A percentile compares a stretch with the other conserved stretches of the same genome.
phyloP scores from a whole-genome alignment of 2,113 vertebrate species.

The Erpornis zantholeuca region DNA sequence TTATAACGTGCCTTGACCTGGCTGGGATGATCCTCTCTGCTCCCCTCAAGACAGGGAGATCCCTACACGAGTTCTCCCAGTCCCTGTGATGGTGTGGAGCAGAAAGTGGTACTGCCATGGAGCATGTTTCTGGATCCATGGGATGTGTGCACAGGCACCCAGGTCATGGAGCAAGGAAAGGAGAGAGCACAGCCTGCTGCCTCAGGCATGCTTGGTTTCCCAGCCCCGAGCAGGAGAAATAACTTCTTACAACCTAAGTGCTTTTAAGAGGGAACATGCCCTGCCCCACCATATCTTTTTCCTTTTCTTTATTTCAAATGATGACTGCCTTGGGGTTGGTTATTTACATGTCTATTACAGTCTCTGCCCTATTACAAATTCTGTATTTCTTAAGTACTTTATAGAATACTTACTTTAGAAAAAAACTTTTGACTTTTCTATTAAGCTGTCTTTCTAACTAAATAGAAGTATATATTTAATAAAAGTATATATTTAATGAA shows the following conservation, averaged over 20 bases:
- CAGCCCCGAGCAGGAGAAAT: neutral
- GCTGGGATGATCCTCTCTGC: neutral
- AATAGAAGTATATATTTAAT: neutral
- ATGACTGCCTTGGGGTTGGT: neutral
- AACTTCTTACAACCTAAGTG: neutral
- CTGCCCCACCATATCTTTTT: neutral
- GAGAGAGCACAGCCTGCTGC: neutral
- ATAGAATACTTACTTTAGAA: neutral
- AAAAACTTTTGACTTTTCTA: neutral
- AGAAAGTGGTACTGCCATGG: neutral
- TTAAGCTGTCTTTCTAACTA: neutral
- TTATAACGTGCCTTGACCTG: fast-evolving
- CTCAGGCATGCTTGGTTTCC: neutral
- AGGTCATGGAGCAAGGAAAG: neutral
- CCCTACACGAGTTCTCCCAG: fast-evolving
- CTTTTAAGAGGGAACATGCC: neutral
- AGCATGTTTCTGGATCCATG: fast-evolving
- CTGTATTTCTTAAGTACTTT: neutral
- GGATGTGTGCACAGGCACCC: neutral
- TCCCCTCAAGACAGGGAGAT: neutral
- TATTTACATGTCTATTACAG: neutral
- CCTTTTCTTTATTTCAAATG: neutral
- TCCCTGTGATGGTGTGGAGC: neutral
- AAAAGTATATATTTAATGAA: neutral
- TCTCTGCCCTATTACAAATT: neutral